These are phyloP conservation scores for Amphipyra berbera DNA, from an alignment of 2,888 invertebrate species.

Conservation along the genomic window DNA sequence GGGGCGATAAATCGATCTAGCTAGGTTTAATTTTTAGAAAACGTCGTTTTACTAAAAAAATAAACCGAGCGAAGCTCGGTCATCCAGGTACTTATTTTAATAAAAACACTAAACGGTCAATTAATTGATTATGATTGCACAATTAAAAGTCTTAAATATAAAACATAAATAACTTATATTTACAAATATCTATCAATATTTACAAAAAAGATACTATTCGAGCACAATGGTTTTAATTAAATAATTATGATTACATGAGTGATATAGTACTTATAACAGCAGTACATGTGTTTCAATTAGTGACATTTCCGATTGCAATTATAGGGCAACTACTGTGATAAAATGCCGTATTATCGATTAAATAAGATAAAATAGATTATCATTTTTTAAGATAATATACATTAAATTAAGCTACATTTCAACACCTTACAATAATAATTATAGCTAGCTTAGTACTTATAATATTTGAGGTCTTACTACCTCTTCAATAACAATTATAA, in stretches of 20 bases:
- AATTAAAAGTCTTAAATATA: slow-evolving; percentile 31
- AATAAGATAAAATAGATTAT: slow-evolving; percentile 26
- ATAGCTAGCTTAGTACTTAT: too few relatives aligned
- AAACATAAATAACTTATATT: slow-evolving; percentile 36
- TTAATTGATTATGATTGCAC: background rate
- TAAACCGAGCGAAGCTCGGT: too few relatives aligned
- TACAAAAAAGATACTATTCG: slow-evolving; percentile 49
- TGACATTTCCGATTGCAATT: slow-evolving; percentile 5
- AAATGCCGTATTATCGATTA: slow-evolving; percentile 4
- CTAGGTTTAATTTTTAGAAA: too few relatives aligned
- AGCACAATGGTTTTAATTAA: slow-evolving; percentile 38
- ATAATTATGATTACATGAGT: slow-evolving; percentile 12
- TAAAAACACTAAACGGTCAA: background rate
- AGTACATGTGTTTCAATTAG: slow-evolving; percentile 1
- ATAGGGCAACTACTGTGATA: slow-evolving; percentile 3
- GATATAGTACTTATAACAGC: slow-evolving; percentile 9
- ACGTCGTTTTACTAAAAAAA: too few relatives aligned
- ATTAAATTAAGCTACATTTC: background rate
- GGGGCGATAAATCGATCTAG: too few relatives aligned
- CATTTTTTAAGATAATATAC: slow-evolving; percentile 22
- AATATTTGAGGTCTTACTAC: too few relatives aligned
- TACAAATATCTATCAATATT: slow-evolving; percentile 28
- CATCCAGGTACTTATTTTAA: background rate
- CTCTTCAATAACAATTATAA: too few relatives aligned
- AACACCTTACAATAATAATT: background rate